phyloP scores from a whole-genome alignment of 37 sponge, comb jelly and placozoan genomes.

The Chondrilla cf. caribensis region DNA sequence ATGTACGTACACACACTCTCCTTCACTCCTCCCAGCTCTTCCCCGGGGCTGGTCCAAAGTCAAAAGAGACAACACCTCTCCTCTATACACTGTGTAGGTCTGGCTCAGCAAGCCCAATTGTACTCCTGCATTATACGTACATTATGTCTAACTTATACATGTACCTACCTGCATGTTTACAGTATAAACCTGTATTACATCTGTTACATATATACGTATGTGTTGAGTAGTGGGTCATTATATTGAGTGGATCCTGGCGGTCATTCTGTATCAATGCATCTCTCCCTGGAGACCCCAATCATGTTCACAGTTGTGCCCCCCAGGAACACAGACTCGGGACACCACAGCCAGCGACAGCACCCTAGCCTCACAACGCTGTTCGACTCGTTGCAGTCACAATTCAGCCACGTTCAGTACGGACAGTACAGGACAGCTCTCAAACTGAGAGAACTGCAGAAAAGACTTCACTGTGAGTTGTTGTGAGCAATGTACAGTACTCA shows the following conservation, averaged over 20 bases:
- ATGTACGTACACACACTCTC: not conserved
- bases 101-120: not conserved
- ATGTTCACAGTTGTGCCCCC: not conserved
- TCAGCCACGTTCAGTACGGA: constrained; percentile 38
- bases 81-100: constrained; percentile 45
- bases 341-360: constrained; percentile 47
- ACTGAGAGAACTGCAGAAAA: constrained; percentile 60
- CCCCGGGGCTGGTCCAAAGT: constrained; percentile 62
- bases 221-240: no score
- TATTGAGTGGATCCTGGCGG: no score
- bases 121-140: no score
- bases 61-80: constrained; percentile 27
- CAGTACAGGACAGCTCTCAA: constrained; percentile 56
- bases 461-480: constrained; percentile 45
- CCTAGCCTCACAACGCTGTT: constrained; percentile 47
- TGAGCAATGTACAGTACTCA: not conserved
- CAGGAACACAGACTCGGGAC: constrained; percentile 17
- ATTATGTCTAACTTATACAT: no score
- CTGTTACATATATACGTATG: no score
- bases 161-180: no score
- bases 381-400: not conserved
- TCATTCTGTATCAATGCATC: no score
- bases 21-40: constrained; percentile 33
- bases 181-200: no score
- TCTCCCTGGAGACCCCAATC: no score